Base-by-base conservation (phyloP, 1,140 invertebrate species). In the Chironomus striatipennis region DNA sequence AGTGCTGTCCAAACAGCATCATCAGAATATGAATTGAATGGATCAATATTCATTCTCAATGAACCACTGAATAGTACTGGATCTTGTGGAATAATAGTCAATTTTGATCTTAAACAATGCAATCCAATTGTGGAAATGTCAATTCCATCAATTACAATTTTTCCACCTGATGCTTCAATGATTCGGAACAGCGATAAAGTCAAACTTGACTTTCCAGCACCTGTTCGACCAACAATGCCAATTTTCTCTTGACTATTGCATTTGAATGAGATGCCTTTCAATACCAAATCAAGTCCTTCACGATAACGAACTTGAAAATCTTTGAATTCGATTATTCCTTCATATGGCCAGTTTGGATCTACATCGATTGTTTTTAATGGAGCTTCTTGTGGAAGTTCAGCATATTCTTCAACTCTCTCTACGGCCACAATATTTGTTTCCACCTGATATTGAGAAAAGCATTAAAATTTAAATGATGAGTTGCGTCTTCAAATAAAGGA, bases 341-440 rank as follows among this genome's bases (percentile, higher is more conserved):
- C 15, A 12, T 21, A 7, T 20, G 70, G 70, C 70, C 70, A 73
- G 4, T 21, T 3, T 8, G 70, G 7, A 24, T 73, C 20, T n/a
- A 65, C 57, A 8, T 12, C 12, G 5, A n/a, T 65, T 8, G 15
- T 74, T 42, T 67, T 24, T 64, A 57, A 74, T 42, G 74, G 21
- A 65, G 74, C 74, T 70, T 74, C 83, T 77, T 83, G 83, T 5
- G 83, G 81, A 0, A 88, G 89, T 79, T 93, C 90, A 9, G 89
- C 86, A 79, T 95, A 96, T 80, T 96, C 93, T 78, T 92, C 92
- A 73, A 96, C 91, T 81, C 94, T 86, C 81, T 96, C 94, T 3
- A 95, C 92, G 17, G 92, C 90, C 0, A 96, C 93, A 75, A 95
- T 94, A 79, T 95, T 94, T 1, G 91, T 93, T 82, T 96, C 94